Conservation (phyloP, 2,797 vertebrate species). For the Poecilia wingei region DNA sequence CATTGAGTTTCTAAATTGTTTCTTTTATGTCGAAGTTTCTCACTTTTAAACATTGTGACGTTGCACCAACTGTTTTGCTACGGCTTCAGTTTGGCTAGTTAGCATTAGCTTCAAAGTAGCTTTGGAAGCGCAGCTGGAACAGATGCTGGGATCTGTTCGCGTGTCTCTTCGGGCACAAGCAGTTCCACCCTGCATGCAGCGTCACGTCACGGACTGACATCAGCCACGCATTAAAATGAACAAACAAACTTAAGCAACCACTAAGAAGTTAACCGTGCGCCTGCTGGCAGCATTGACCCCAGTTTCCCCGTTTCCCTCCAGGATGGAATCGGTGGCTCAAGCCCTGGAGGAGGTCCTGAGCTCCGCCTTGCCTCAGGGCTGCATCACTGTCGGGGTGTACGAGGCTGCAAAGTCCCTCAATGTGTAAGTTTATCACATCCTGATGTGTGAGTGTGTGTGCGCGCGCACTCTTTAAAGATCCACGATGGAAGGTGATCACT, state of each 20-base stretch:
- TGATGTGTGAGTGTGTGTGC: neutral
- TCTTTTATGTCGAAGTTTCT: neutral
- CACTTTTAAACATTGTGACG: neutral
- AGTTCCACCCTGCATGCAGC: neutral
- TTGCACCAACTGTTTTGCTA: neutral
- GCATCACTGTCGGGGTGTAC: slow-evolving; percentile 93
- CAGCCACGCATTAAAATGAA: neutral
- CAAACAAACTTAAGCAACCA: neutral
- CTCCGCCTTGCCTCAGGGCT: slow-evolving; percentile 90
- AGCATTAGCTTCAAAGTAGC: neutral
- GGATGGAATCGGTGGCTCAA: slow-evolving; percentile 92
- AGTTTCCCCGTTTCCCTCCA: slow-evolving; percentile 42
- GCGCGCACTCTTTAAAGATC: neutral
- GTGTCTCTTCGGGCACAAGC: neutral
- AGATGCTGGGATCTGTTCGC: neutral
- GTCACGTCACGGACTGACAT: slow-evolving; percentile 9
- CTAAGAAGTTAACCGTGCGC: neutral
- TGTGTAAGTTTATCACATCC: slow-evolving; percentile 82
- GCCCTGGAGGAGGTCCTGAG: slow-evolving; percentile 92
- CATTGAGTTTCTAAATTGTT: neutral
- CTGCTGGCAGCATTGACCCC: neutral
- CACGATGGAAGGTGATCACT: neutral
- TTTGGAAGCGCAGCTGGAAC: neutral
- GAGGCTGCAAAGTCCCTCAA: slow-evolving; percentile 96
- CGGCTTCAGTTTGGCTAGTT: neutral